Conservation (phyloP, 2,113 vertebrate species). For the Pollimyrus isidori region DNA sequence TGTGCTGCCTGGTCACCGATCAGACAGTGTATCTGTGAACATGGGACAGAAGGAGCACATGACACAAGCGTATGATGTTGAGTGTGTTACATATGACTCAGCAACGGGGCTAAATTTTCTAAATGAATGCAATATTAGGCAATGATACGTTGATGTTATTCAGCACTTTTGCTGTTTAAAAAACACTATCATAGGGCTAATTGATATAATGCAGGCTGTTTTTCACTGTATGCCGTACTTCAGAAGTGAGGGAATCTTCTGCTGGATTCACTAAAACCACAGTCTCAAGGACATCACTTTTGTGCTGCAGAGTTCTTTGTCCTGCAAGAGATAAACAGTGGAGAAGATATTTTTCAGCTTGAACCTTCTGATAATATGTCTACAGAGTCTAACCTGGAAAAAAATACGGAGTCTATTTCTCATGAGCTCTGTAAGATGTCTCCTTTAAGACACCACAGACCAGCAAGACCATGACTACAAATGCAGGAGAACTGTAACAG, state of each 20-base stretch:
- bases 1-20: slow-evolving; percentile 72
- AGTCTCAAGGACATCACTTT: slow-evolving; percentile 76
- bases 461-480: background rate
- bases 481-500: background rate
- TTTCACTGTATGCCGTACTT: slow-evolving; percentile 57
- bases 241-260: slow-evolving; percentile 65
- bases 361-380: background rate
- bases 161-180: background rate
- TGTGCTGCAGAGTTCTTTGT: slow-evolving; percentile 82
- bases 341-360: background rate
- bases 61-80: background rate
- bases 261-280: slow-evolving; percentile 84
- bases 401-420: background rate
- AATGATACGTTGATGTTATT: background rate
- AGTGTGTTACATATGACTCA: background rate
- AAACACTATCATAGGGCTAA: background rate
- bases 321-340: slow-evolving; percentile 55
- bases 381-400: background rate
- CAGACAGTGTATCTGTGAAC: slow-evolving; percentile 68
- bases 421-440: background rate
- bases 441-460: background rate
- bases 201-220: background rate
- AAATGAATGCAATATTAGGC: background rate
- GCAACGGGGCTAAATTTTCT: background rate
- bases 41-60: slow-evolving; percentile 10